These are phyloP conservation scores for Holocentrus rufus DNA, from an alignment of 2,797 vertebrate species.

Conservation along the genomic window DNA sequence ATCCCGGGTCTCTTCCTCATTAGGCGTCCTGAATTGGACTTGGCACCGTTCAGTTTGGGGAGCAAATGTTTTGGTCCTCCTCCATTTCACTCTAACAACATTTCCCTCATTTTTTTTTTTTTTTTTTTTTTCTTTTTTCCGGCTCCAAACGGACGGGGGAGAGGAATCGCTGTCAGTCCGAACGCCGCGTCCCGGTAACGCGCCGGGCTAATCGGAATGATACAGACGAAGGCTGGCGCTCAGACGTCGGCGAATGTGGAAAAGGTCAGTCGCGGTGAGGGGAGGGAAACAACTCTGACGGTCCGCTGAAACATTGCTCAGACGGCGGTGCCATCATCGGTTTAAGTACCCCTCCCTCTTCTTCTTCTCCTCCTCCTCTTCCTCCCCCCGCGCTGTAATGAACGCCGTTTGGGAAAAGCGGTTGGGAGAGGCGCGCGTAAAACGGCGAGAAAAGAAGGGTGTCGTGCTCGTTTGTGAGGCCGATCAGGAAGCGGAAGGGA, in stretches of 20 bases:
- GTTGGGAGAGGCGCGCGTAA: no score
- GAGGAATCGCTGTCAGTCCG: conserved; percentile 51
- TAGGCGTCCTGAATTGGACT: conserved; percentile 58
- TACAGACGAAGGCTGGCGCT: conserved; percentile 54
- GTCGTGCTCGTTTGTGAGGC: neutral
- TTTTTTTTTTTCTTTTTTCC: neutral
- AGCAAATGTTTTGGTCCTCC: conserved; percentile 38
- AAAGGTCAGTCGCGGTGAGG: conserved; percentile 74
- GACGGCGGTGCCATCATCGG: conserved; percentile 68
- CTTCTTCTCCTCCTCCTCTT: conserved; percentile 18
- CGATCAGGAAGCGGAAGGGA: conserved; percentile 26
- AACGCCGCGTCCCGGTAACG: conserved; percentile 39
- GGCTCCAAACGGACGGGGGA: conserved; percentile 15
- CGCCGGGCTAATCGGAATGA: conserved; percentile 66
- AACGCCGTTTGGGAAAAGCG: conserved; percentile 52
- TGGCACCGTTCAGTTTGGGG: conserved; percentile 41
- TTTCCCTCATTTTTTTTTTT: conserved; percentile 5
- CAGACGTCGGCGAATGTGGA: conserved; percentile 58
- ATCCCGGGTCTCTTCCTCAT: conserved; percentile 63
- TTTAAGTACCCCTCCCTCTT: conserved; percentile 65
- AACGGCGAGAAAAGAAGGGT: conserved; percentile 16
- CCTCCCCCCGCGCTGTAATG: conserved; percentile 36
- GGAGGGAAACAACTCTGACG: conserved; percentile 62
- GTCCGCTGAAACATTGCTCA: conserved; percentile 73
- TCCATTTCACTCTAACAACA: conserved; percentile 25